Percentiles rank a stretch among this genome's conserved stretches.
Evolutionary conservation across 30 jellyfish, hydroid and myxozoan genomes (phyloP).

Genomic region (Aurelia aurita): DNA sequence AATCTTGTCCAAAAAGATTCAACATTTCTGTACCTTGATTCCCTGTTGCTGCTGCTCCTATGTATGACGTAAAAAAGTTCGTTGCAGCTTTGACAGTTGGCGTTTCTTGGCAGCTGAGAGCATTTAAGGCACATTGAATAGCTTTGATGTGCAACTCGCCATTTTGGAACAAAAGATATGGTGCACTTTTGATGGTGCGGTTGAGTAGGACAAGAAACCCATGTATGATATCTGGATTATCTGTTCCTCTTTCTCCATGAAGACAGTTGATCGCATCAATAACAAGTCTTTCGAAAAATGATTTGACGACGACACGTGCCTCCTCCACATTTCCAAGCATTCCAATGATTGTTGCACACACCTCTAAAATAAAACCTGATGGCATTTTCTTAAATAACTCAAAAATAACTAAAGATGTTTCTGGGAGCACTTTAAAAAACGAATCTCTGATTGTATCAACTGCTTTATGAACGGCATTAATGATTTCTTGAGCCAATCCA

Average conservation of each 20-base stretch:
- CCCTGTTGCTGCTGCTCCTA: slow-evolving; percentile 38
- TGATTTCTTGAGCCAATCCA: slow-evolving; percentile 55
- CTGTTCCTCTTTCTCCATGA: slow-evolving; percentile 41
- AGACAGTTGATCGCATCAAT: slow-evolving; percentile 32
- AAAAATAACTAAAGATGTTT: slow-evolving; percentile 42
- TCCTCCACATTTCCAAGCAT: slow-evolving; percentile 72
- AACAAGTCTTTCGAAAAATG: slow-evolving; percentile 54
- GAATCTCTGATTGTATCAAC: slow-evolving; percentile 84
- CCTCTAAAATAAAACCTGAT: slow-evolving; percentile 58
- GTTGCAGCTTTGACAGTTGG: slow-evolving; percentile 82
- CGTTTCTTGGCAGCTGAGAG: slow-evolving; percentile 78
- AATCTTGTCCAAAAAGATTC: slow-evolving; percentile 71
- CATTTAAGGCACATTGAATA: slow-evolving; percentile 48
- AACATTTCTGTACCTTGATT: slow-evolving; percentile 49
- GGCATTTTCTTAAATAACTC: slow-evolving; percentile 58
- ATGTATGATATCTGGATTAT: slow-evolving; percentile 75
- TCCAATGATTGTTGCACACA: slow-evolving; percentile 76
- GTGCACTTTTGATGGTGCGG: slow-evolving; percentile 79
- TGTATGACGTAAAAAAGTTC: slow-evolving; percentile 59
- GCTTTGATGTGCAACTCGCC: slow-evolving; percentile 55
- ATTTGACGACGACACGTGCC: slow-evolving; percentile 5
- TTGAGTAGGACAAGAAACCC: slow-evolving; percentile 73
- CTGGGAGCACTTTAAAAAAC: slow-evolving; percentile 59
- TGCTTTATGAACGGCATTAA: slow-evolving; percentile 70
- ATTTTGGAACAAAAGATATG: slow-evolving; percentile 37